Percentiles rank a stretch among this genome's conserved stretches.
These are phyloP conservation scores for Craterocephalus amniculus DNA, from an alignment of 2,797 vertebrate genomes.

Conservation along the genomic window DNA sequence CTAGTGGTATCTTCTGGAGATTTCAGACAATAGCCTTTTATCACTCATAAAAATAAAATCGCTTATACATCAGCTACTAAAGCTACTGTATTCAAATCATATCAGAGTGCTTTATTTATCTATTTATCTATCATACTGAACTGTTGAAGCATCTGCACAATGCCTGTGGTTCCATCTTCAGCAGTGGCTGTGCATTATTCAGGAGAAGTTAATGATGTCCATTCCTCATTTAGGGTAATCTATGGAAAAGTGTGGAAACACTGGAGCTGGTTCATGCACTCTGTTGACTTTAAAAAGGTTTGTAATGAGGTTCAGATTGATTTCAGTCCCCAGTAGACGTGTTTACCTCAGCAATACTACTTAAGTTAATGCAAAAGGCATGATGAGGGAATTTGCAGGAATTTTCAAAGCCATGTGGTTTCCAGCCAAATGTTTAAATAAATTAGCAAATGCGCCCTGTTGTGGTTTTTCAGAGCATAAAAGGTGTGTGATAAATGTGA, in stretches of 20 bases:
- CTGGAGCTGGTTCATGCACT: conserved; percentile 19
- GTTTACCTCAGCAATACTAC: conserved; percentile 47
- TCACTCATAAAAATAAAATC: neutral
- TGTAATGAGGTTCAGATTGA: conserved; percentile 71
- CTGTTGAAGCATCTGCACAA: conserved; percentile 2
- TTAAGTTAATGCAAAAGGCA: conserved; percentile 29
- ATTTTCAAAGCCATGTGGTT: conserved; percentile 20
- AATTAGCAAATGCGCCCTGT: conserved; percentile 18
- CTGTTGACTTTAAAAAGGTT: conserved; percentile 49
- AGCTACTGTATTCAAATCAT: neutral
- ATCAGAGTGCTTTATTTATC: conserved; percentile 27
- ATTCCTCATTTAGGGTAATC: conserved; percentile 72
- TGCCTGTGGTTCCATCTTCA: conserved; percentile 47
- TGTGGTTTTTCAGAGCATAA: neutral
- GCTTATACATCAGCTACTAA: neutral
- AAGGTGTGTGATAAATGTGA: neutral
- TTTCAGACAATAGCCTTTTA: too few relatives aligned
- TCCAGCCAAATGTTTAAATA: conserved; percentile 9
- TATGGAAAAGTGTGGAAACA: conserved; percentile 20
- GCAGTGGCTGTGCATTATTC: conserved; percentile 49
- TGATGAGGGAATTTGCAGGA: conserved; percentile 8
- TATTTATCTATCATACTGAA: conserved; percentile 11
- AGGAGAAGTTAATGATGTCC: conserved; percentile 57
- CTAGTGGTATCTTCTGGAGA: neutral
- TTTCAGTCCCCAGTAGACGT: conserved; percentile 44